These are phyloP conservation scores for Matsumyia berberina DNA, from an alignment of 2,888 invertebrate species.

Conservation along the genomic window DNA sequence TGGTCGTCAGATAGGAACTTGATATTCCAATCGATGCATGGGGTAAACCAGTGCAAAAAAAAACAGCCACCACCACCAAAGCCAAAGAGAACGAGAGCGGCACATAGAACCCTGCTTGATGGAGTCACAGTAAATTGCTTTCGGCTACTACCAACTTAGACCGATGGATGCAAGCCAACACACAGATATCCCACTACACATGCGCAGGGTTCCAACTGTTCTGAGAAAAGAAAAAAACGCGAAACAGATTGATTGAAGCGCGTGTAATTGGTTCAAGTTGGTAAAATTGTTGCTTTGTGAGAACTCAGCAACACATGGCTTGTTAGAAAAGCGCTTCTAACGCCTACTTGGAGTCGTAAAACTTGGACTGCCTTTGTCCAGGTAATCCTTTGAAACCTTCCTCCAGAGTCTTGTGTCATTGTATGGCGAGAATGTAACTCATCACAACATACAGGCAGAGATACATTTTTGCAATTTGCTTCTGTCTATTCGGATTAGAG, in stretches of 20 bases:
- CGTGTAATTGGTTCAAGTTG: conserved; percentile 51
- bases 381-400: background rate
- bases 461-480: conserved; percentile 65
- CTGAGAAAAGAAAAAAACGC: conserved; percentile 6
- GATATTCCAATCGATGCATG: conserved; percentile 74
- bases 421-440: conserved; percentile 33
- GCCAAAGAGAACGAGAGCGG: conserved; percentile 30
- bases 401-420: conserved; percentile 38
- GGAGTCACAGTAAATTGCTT: conserved; percentile 57
- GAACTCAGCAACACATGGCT: conserved; percentile 5
- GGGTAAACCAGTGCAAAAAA: conserved; percentile 51
- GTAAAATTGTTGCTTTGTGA: background rate
- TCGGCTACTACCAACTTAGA: conserved; percentile 45
- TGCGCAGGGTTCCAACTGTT: conserved; percentile 25
- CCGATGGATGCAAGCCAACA: conserved; percentile 22
- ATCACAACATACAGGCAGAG: conserved; percentile 35
- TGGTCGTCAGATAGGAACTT: conserved; percentile 69
- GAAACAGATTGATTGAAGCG: conserved; percentile 54
- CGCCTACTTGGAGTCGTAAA: conserved; percentile 45
- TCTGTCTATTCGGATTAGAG: conserved; percentile 68
- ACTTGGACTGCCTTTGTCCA: background rate
- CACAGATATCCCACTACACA: background rate
- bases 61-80: conserved; percentile 2
- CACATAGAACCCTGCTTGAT: conserved; percentile 21
- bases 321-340: conserved; percentile 25